Percentiles rank a stretch among this genome's conserved stretches.
These are phyloP conservation scores for Grapholita molesta DNA, from an alignment of 1,140 invertebrate species.

Conservation along the genomic window DNA sequence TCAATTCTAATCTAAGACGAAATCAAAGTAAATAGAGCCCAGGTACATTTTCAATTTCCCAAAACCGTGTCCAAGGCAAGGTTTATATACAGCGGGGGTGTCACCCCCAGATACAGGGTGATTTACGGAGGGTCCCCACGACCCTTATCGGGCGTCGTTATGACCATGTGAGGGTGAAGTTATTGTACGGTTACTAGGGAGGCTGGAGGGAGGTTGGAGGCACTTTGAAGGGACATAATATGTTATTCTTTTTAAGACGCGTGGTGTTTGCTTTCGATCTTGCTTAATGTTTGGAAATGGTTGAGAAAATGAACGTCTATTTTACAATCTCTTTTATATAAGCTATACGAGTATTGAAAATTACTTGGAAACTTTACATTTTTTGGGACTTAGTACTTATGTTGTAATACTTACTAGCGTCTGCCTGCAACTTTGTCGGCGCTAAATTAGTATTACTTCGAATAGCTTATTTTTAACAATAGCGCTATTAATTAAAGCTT, in stretches of 20 bases:
- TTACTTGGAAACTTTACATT: not conserved
- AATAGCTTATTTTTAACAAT: too few species aligned
- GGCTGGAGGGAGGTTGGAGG: conserved; percentile 42
- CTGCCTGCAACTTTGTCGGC: too few species aligned
- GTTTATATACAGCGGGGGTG: conserved; percentile 47
- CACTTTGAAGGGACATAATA: conserved; percentile 61
- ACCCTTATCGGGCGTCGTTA: conserved; percentile 72
- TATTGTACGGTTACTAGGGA: conserved; percentile 46
- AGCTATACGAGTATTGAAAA: not conserved
- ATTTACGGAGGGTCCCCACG: conserved; percentile 64
- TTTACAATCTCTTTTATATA: not conserved
- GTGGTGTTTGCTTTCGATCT: conserved; percentile 37
- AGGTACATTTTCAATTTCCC: conserved; percentile 16
- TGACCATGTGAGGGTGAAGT: conserved; percentile 74
- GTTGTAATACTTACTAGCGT: too few species aligned
- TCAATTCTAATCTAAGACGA: not conserved
- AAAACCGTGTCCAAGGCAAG: not conserved
- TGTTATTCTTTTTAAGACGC: conserved; percentile 47
- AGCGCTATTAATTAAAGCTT: too few species aligned
- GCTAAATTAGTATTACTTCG: too few species aligned
- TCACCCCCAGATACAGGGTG: conserved; percentile 61
- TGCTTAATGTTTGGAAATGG: conserved; percentile 20
- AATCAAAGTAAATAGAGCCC: not conserved
- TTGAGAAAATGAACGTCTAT: not conserved
- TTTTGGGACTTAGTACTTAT: not conserved